Evolutionary conservation across 2,888 invertebrate genomes (phyloP).

Genomic region (Chrysolina haemoptera): DNA sequence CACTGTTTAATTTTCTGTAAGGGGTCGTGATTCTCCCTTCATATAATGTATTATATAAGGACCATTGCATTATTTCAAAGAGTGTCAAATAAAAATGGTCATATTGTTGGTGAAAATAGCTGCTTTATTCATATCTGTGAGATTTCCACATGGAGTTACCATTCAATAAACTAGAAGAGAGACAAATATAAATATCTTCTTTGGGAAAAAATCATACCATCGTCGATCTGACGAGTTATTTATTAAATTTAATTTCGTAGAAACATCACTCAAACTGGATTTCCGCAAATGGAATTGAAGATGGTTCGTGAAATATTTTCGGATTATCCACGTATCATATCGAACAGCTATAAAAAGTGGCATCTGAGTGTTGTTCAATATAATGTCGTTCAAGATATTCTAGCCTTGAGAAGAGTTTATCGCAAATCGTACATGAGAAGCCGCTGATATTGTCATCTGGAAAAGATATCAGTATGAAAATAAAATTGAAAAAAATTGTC

Average conservation of each 20-base stretch:
- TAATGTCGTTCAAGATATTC: constrained; percentile 26
- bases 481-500: too few relatives aligned
- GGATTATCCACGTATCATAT: background rate
- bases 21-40: too few relatives aligned
- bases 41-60: too few relatives aligned
- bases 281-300: background rate
- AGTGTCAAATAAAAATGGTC: too few relatives aligned
- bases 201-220: background rate
- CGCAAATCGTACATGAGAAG: constrained; percentile 22
- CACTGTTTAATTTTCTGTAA: too few relatives aligned
- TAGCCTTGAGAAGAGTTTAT: constrained; percentile 23
- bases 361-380: constrained; percentile 15
- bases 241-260: too few relatives aligned
- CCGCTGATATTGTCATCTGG: constrained; percentile 12
- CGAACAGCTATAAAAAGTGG: background rate
- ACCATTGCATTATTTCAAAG: too few relatives aligned
- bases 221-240: too few relatives aligned
- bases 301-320: background rate
- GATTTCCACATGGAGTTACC: too few relatives aligned
- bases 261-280: background rate
- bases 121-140: too few relatives aligned
- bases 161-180: too few relatives aligned
- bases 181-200: background rate
- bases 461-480: background rate
- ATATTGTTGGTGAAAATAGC: too few relatives aligned